These are phyloP conservation scores for Eulemur albifrons DNA, from an alignment of 2,797 vertebrate species.

Conservation along the genomic window DNA sequence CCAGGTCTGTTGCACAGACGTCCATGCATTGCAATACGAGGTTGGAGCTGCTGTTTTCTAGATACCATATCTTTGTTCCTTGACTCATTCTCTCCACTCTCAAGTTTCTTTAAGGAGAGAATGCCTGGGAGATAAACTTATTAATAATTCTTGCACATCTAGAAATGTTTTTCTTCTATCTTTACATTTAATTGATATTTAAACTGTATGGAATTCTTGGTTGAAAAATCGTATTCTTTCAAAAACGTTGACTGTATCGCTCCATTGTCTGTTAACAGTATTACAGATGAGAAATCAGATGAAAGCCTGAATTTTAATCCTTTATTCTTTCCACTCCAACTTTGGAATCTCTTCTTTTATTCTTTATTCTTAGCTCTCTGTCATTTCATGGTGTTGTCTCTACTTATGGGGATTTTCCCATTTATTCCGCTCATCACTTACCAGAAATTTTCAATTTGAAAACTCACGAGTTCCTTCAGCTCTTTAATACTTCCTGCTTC, in stretches of 20 bases:
- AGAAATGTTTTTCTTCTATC: background rate
- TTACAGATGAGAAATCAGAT: background rate
- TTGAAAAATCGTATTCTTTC: background rate
- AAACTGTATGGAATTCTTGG: background rate
- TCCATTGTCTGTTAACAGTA: background rate
- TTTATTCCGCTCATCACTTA: background rate
- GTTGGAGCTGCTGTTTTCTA: background rate
- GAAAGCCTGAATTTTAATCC: background rate
- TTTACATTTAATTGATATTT: background rate
- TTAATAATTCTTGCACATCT: background rate
- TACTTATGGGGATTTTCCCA: background rate
- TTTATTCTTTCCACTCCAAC: background rate
- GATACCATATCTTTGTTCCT: background rate
- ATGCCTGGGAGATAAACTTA: background rate
- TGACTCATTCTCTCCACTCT: background rate
- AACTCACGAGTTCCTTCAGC: background rate
- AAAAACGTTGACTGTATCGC: background rate
- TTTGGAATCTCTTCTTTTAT: background rate
- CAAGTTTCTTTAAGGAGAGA: background rate
- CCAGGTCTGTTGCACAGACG: background rate
- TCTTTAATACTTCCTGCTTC: background rate
- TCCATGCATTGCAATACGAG: background rate
- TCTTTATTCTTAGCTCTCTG: background rate
- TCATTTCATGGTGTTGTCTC: background rate
- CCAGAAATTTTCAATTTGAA: background rate